Base-by-base conservation (phyloP, 2,113 vertebrate species). In the Neopipo cinnamomea region DNA sequence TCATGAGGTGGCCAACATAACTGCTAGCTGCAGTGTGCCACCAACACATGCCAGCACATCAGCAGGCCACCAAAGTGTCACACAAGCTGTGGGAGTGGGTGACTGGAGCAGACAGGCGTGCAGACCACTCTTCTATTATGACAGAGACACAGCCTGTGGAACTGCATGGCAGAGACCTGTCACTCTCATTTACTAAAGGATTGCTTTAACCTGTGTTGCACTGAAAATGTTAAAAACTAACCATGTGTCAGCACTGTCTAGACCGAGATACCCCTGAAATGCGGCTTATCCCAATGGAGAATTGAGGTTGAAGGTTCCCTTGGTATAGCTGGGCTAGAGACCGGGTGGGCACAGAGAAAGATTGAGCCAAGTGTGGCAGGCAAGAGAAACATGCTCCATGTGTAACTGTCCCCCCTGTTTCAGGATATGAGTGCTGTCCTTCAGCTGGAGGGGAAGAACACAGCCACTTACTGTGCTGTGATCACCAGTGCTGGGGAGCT, bases 401-500 rank as follows among this genome's bases (percentile, higher is more conserved):
- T 65, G 2, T 59, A 17, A 73, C 16, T 87, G 11, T 50, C 22
- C 37, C 89, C 81, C 35, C 41, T 94, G 47, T 92, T 97, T 27
- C 68, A 98, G 98, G 96, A 98, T 88, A 97, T 97, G 96, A 73
- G 91, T 0, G 53, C 91, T 1, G 4, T 98, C 49, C 95, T 95
- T 33, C 96, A 76, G 35, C 91, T 98, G 94, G 91, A 97, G 82
- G 84, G 72, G 49, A 76, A 35, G 76, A 97, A 63, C 84, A 98
- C 98, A 66, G 98, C 97, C 65, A 97, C 97, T 9, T 98, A 98
- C 93, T 98, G 97, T 50, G 97, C 96, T 3, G 94, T 98, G 30
- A 52, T 98, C 89, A 96, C 92, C 27, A 72, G 97, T 68, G 80
- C 97, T 13, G 99, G 99, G 75, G 99, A 99, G 76, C 93, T 99